These are phyloP conservation scores for Synanthedon tipuliformis DNA, from an alignment of 2,888 invertebrate species.

Conservation along the genomic window DNA sequence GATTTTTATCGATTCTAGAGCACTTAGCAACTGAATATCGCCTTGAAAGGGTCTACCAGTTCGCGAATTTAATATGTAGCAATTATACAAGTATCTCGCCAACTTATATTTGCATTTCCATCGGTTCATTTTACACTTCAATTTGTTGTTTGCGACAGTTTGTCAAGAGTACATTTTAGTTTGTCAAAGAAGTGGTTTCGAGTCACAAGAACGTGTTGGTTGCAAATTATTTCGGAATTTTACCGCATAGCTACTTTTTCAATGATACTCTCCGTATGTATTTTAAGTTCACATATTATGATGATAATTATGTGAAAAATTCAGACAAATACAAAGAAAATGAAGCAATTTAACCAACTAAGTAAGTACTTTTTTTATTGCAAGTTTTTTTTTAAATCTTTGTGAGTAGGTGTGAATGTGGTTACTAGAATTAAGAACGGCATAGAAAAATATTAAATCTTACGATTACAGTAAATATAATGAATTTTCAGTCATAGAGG, in stretches of 20 bases:
- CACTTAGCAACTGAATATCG: conserved; percentile 17
- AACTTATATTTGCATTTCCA: background rate
- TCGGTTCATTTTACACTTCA: background rate
- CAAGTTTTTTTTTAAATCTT: no score
- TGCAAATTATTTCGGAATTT: conserved; percentile 11
- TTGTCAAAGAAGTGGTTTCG: conserved; percentile 2
- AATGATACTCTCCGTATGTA: conserved; percentile 2
- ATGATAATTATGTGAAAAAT: no score
- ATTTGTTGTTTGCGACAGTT: background rate
- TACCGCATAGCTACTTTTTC: conserved; percentile 8
- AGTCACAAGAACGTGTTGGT: conserved; percentile 2
- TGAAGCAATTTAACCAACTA: no score
- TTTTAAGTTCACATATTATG: no score
- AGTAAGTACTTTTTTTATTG: no score
- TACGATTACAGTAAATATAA: no score
- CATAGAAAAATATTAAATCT: no score
- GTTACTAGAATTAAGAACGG: no score
- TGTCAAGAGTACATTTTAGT: background rate
- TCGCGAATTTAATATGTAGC: conserved; percentile 34
- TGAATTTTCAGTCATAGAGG: no score
- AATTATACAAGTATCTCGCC: conserved; percentile 22
- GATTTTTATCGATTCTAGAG: background rate
- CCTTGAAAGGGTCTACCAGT: conserved; percentile 33
- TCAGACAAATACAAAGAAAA: no score
- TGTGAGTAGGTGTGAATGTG: no score